Conservation (phyloP, 2,888 invertebrate genomes). For the Euplexia lucipara region DNA sequence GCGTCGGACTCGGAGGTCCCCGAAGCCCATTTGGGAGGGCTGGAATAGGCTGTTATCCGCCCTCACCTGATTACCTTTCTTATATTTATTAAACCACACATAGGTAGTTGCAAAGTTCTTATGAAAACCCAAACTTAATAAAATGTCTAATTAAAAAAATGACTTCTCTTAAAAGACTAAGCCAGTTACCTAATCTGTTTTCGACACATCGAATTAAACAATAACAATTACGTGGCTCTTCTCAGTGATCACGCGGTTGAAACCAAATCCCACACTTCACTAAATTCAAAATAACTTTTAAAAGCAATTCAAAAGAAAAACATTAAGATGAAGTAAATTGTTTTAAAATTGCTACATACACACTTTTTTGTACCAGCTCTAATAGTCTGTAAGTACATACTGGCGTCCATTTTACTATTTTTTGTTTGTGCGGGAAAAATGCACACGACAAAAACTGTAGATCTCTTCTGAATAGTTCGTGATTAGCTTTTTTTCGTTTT, state of each 20-base stretch:
- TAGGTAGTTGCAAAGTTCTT: neutral
- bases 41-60: no score
- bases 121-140: neutral
- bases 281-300: slow-evolving; percentile 33
- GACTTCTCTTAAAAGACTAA: neutral
- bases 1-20: no score
- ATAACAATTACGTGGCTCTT: neutral
- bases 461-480: slow-evolving; percentile 45
- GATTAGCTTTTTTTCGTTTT: slow-evolving; percentile 36
- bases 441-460: slow-evolving; percentile 38
- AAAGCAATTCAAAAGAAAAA: slow-evolving; percentile 37
- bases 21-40: no score
- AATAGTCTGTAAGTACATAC: slow-evolving; percentile 38
- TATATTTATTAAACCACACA: no score
- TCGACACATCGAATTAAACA: neutral
- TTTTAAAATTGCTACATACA: slow-evolving; percentile 53
- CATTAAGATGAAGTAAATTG: slow-evolving; percentile 46
- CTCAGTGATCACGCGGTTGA: slow-evolving; percentile 6
- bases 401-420: slow-evolving; percentile 32
- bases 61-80: no score
- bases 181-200: neutral
- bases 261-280: neutral
- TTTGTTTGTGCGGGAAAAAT: slow-evolving; percentile 50
- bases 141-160: neutral
- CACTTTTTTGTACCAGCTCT: slow-evolving; percentile 42